Percentiles rank a stretch among this genome's conserved stretches.
Evolutionary conservation across 2,888 invertebrate species (phyloP).

Genomic region (Galeopsomyia nigrocyanea): DNA sequence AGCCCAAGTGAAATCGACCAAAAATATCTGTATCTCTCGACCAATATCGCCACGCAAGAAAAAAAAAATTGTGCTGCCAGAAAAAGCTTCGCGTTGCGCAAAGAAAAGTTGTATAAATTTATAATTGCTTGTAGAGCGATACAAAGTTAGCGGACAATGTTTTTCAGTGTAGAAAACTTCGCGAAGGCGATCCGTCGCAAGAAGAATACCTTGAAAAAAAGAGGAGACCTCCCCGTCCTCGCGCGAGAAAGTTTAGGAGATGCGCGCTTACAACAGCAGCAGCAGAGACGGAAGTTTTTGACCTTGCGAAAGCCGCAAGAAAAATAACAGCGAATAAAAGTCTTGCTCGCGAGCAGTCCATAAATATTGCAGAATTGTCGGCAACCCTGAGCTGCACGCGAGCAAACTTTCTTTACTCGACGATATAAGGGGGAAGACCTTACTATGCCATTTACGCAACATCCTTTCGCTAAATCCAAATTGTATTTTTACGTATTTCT

Average conservation of each 20-base stretch:
- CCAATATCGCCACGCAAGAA: too few relatives aligned
- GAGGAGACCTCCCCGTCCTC: neutral
- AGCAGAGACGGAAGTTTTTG: conserved; percentile 21
- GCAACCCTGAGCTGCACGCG: conserved; percentile 4
- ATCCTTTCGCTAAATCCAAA: too few relatives aligned
- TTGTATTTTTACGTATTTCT: too few relatives aligned
- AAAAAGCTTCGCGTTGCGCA: too few relatives aligned
- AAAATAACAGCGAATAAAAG: conserved; percentile 37
- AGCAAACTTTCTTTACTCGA: too few relatives aligned
- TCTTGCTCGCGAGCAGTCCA: conserved; percentile 39
- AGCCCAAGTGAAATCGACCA: neutral
- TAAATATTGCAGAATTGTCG: conserved; percentile 48
- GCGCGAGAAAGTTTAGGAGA: conserved; percentile 28
- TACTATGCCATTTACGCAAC: too few relatives aligned
- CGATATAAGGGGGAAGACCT: too few relatives aligned
- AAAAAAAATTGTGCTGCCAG: too few relatives aligned
- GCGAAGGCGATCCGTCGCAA: neutral
- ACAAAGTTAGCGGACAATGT: too few relatives aligned
- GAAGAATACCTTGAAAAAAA: conserved; percentile 3
- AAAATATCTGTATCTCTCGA: too few relatives aligned
- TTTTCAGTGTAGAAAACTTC: conserved; percentile 19
- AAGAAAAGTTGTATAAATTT: too few relatives aligned
- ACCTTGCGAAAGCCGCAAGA: conserved; percentile 20
- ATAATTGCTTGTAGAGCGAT: too few relatives aligned
- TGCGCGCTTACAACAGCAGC: conserved; percentile 10